These are phyloP conservation scores for Apaloderma vittatum DNA, from an alignment of 2,113 vertebrate species.

Conservation along the genomic window DNA sequence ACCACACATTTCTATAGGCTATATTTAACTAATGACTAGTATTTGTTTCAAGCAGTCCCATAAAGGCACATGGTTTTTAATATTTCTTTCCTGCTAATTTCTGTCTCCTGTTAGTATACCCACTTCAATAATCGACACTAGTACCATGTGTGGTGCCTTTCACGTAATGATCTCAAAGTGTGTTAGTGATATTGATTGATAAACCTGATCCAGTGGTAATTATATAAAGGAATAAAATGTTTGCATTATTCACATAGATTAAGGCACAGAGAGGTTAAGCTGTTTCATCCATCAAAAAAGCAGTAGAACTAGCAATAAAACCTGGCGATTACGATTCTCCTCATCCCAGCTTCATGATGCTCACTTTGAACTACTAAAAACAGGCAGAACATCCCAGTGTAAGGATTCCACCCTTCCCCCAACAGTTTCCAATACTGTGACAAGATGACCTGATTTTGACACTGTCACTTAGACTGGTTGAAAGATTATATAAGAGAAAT, in stretches of 20 bases:
- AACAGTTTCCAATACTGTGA: not conserved
- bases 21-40: not conserved
- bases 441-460: not conserved
- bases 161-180: not conserved
- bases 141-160: not conserved
- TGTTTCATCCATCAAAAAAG: not conserved
- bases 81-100: not conserved
- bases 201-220: not conserved
- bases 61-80: not conserved
- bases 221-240: not conserved
- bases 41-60: not conserved
- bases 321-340: not conserved
- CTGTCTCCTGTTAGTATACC: not conserved
- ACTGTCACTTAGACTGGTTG: not conserved
- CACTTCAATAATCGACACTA: not conserved
- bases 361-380: not conserved
- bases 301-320: not conserved
- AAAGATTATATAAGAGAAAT: not conserved
- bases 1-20: accelerated
- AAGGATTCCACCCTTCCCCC: not conserved
- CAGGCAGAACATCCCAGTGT: not conserved
- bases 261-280: not conserved
- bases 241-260: not conserved
- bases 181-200: not conserved
- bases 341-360: not conserved